Evolutionary conservation across 1,140 invertebrate species (phyloP), one percentile per base, ranked within the genome.

Genomic region (Dolichoris vasculosae): DNA sequence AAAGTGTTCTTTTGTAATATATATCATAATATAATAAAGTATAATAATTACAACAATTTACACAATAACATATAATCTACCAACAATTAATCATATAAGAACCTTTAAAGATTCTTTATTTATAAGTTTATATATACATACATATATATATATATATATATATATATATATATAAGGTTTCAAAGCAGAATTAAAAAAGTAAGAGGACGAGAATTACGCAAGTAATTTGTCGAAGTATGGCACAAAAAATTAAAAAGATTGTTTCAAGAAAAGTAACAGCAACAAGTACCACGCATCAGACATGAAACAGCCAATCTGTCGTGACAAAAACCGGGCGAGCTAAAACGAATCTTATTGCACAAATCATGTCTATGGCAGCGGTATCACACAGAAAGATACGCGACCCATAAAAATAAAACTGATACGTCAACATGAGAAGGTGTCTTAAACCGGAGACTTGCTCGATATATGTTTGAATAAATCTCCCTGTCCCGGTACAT

Each of bases 341-440:
- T 77, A 85, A 81, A 81, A 81, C 77, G 84, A 81, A 85, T 85
- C 84, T 85, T 81, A 85, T 85, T 76, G 78, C 55, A 17, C 32
- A n/a, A 46, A 83, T 76, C 51, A 55, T n/a, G 35, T 63, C 51
- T 63, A 46, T n/a, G 46, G 38, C 48, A 78, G 77, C 0, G 23
- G 40, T 0, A 30, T 13, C n/a, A 23, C 55, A 30, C 9, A n/a
- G 43, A 75, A 46, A 73, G n/a, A 73, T 20, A 20, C 9, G 67
- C 32, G 43, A 20, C 3, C 8, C 51, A 35, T n/a, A 77, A 85
- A 81, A 85, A 67, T 40, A 78, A 85, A 82, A 85, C 78, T 85
- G 78, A 76, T 81, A 48, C 30, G 43, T 30, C n/a, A 67, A 46
- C 59, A 17, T 32, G 76, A 38, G 51, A 55, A 71, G 76, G 64